Base-by-base conservation (phyloP, 2,113 vertebrate species). In the Morone chrysops region DNA sequence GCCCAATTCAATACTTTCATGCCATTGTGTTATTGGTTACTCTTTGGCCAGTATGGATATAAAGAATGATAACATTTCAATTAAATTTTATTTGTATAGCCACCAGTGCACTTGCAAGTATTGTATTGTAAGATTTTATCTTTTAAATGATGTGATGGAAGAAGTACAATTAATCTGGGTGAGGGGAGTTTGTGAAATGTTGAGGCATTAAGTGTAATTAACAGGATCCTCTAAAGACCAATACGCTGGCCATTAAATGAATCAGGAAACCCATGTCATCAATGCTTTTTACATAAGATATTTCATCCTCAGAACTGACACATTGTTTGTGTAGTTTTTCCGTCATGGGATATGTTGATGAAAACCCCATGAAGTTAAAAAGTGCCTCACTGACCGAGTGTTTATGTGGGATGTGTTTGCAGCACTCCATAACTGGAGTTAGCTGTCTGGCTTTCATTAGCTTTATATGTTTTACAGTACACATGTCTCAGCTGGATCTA, bases 371-470 rank as follows among this genome's bases (percentile, higher is more conserved):
- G 36, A 54, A 73, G 67, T 57, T 50, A 10, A 6, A 6, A 75
- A 78, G 85, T 82, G 85, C 75, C 85, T 87, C 81, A 43, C 45
- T 54, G 59, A 25, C 25, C 10, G 14, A 73, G 40, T 56, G 40
- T 63, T 41, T 38, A 16, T 1, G 8, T 56, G n/a, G 5, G 31
- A 22, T 59, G 17, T 36, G 40, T 57, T 45, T 1, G n/a, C 40
- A 41, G 36, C 7, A 1, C 20, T 5, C 8, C 11, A 5, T 7
- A 8, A 57, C 36, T 38, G 10, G n/a, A n/a, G n/a, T 2, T 1
- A 40, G 14, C 16, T 13, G 10, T 72, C n/a, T 20, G 43, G 6
- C 17, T 31, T 61, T 48, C 17, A 16, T 40, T 47, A 22, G 72
- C 38, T 75, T 51, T 25, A 11, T 25, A 11, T 20, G 31, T 47